Base-by-base conservation (phyloP, 2,888 invertebrate species). In the Synergus japonicus region DNA sequence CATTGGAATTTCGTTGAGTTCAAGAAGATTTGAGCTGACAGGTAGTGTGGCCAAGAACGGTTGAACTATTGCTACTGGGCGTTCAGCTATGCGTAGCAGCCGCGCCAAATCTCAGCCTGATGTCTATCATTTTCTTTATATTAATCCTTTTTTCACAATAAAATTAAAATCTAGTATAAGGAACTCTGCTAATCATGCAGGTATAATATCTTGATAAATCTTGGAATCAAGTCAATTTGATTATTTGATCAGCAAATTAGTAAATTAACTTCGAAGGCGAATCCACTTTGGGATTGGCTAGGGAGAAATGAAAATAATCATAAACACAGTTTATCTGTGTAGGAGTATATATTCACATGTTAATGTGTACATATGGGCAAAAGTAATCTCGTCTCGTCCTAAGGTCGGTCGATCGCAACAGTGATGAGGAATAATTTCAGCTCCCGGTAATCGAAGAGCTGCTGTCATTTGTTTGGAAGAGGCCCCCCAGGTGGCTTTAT, bases 371-470 rank as follows among this genome's bases (percentile, higher is more conserved):
- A 77, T 77, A 76, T 76, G 79, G 80, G 81, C 76, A 80, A 78
- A 63, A 79, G 54, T 80, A 80, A 81, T 78, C 67, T 76, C 78
- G 46, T 82, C 84, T 85, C 80, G 79, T 82, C 81, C 82, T 78
- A 79, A 82, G 81, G 83, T 84, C 82, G 83, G 78, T 82, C 82
- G 83, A 86, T 85, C 81, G 58, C 60, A 76, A 78, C 81, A 78
- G 78, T 86, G 85, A 87, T 85, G 86, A 87, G 82, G 85, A 85
- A 87, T 86, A 86, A 86, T 87, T 85, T 82, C 80, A 84, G 85
- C 86, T 86, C 81, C 84, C 79, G 83, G 87, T 87, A 88, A 88
- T 88, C 87, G 87, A 87, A 85, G 83, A 80, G 78, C 65, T 77
- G 82, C 83, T 84, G 84, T 84, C 86, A 80, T 85, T 83, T 79